Conservation (phyloP, 2,113 vertebrate species). For the Bagarius yarrelli region DNA sequence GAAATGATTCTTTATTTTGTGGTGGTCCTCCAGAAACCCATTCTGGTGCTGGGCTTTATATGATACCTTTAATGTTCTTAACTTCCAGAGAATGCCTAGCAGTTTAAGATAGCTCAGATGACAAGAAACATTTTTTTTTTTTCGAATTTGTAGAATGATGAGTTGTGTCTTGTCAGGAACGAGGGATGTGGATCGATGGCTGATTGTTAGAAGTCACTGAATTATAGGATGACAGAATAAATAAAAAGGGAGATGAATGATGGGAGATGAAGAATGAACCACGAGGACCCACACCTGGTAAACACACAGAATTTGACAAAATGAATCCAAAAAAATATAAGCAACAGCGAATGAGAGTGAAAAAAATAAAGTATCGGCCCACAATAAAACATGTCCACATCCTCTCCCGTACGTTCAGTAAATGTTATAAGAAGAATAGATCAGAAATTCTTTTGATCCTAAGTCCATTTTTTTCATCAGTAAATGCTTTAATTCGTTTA, state of each 20-base stretch:
- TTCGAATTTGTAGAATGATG: background rate
- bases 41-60: background rate
- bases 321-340: background rate
- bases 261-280: background rate
- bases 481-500: background rate
- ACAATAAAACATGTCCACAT: background rate
- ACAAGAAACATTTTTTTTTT: background rate
- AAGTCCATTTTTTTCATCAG: background rate
- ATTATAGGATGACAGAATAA: constrained; percentile 10
- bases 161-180: constrained; percentile 7
- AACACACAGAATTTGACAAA: background rate
- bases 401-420: background rate
- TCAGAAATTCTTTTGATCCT: background rate
- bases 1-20: background rate
- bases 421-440: background rate
- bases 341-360: no score
- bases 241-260: background rate
- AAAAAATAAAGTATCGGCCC: background rate
- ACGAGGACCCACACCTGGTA: background rate
- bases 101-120: background rate
- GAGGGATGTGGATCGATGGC: background rate
- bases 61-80: background rate
- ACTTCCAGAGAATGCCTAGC: background rate
- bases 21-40: background rate
- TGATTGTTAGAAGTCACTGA: background rate